phyloP scores from a whole-genome alignment of 1,140 invertebrate species.

The Drosophila hydei region DNA sequence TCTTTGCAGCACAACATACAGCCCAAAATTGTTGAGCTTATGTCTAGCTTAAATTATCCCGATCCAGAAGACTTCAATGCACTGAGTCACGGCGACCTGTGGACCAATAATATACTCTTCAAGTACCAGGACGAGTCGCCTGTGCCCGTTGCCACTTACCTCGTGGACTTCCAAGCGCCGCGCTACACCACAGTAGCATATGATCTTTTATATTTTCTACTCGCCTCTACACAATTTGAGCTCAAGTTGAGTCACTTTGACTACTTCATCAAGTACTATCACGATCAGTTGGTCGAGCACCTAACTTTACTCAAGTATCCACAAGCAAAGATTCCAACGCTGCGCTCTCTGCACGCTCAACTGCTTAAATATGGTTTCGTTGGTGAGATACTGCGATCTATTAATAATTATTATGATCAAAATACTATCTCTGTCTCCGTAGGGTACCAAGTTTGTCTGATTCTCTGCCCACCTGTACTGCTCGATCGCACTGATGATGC shows the following conservation, averaged over 20 bases:
- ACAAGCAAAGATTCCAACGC: slow-evolving; percentile 66
- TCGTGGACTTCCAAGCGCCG: slow-evolving; percentile 82
- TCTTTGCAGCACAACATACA: slow-evolving; percentile 46
- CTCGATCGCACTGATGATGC: slow-evolving; percentile 47
- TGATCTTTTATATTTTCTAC: slow-evolving; percentile 76
- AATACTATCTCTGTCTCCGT: no score
- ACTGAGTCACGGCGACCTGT: no score
- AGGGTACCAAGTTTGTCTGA: slow-evolving; percentile 49
- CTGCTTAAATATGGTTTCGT: slow-evolving; percentile 58
- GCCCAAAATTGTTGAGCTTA: slow-evolving; percentile 41
- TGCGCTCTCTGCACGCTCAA: slow-evolving; percentile 66
- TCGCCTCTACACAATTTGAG: slow-evolving; percentile 55
- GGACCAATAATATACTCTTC: slow-evolving; percentile 84
- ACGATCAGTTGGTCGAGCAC: slow-evolving; percentile 53
- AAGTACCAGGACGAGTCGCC: slow-evolving; percentile 52
- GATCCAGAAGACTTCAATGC: slow-evolving; percentile 85
- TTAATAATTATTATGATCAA: no score
- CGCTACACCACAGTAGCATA: slow-evolving; percentile 62
- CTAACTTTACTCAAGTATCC: slow-evolving; percentile 61
- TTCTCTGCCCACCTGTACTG: slow-evolving; percentile 51
- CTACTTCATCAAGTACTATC: slow-evolving; percentile 64
- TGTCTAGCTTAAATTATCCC: slow-evolving; percentile 45
- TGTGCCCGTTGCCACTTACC: slow-evolving; percentile 54
- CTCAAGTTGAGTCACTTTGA: slow-evolving; percentile 61
- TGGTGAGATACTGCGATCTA: slow-evolving; percentile 30